Conservation (phyloP, 1,140 invertebrate genomes). For the Oreohelix idahoensis region DNA sequence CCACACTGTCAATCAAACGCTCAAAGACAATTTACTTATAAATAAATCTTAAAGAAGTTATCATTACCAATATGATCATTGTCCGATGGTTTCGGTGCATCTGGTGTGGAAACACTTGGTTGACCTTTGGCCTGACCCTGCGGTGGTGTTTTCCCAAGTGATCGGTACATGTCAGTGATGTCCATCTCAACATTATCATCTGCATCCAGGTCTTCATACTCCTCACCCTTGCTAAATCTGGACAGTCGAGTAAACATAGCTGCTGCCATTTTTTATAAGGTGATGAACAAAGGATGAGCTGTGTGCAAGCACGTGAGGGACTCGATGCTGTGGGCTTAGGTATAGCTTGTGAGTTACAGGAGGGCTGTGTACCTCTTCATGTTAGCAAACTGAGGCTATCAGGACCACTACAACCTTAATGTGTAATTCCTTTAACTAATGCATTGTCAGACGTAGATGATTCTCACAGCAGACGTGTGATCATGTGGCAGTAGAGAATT, state of each 20-base stretch:
- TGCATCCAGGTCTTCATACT: slow-evolving; percentile 61
- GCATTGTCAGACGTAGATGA: no score
- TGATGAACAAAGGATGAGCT: not conserved
- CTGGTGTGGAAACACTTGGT: not conserved
- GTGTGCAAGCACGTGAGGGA: not conserved
- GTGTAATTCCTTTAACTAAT: no score
- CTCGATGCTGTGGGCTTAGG: not conserved
- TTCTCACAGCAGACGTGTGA: no score
- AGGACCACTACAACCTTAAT: no score
- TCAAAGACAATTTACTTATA: no score
- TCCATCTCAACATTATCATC: slow-evolving; percentile 61
- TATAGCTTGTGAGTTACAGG: not conserved
- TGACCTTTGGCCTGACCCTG: slow-evolving; percentile 39
- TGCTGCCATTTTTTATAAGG: slow-evolving; percentile 28
- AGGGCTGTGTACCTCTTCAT: no score
- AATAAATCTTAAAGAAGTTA: not conserved
- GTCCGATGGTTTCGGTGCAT: slow-evolving; percentile 13
- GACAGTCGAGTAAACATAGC: slow-evolving; percentile 58
- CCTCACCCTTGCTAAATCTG: slow-evolving; percentile 54
- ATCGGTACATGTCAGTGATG: slow-evolving; percentile 56
- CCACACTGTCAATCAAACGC: no score
- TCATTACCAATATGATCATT: not conserved
- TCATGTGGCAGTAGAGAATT: no score
- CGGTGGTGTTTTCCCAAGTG: slow-evolving; percentile 21
- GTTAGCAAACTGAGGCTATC: no score